A percentile compares a stretch with the other conserved stretches of the same genome.
These are phyloP conservation scores for Drosophila kambysellisi DNA, from an alignment of 2,888 invertebrate genomes.

Conservation along the genomic window DNA sequence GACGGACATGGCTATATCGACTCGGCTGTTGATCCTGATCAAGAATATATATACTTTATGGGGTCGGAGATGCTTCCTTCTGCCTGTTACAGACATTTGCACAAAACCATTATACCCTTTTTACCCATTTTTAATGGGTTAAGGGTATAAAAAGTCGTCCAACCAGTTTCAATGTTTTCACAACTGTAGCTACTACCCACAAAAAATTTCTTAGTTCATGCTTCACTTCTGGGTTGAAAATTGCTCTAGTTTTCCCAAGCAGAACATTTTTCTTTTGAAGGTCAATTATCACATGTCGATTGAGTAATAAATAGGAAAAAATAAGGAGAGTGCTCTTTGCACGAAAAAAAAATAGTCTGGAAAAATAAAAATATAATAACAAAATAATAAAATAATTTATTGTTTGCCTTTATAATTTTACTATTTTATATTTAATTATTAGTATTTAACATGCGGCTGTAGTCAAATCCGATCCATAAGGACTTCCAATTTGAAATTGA, in stretches of 20 bases:
- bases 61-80: too few relatives aligned
- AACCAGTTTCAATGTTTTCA: conserved; percentile 63
- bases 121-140: too few relatives aligned
- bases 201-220: conserved; percentile 55
- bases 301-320: not conserved
- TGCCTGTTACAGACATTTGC: too few relatives aligned
- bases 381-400: not conserved
- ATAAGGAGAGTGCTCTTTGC: not conserved
- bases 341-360: not conserved
- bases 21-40: too few relatives aligned
- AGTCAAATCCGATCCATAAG: not conserved
- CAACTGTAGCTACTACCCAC: conserved; percentile 24
- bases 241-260: conserved; percentile 37
- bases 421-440: not conserved
- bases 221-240: conserved; percentile 53
- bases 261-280: conserved; percentile 41
- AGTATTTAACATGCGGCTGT: too few relatives aligned
- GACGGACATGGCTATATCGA: too few relatives aligned
- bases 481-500: not conserved
- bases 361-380: not conserved
- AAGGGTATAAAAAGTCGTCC: conserved; percentile 51
- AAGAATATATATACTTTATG: too few relatives aligned
- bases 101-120: too few relatives aligned
- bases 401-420: not conserved
- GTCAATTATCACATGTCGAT: conserved; percentile 16